Evolutionary conservation across 2,888 invertebrate species (phyloP).

Genomic region (Hedya salicella): DNA sequence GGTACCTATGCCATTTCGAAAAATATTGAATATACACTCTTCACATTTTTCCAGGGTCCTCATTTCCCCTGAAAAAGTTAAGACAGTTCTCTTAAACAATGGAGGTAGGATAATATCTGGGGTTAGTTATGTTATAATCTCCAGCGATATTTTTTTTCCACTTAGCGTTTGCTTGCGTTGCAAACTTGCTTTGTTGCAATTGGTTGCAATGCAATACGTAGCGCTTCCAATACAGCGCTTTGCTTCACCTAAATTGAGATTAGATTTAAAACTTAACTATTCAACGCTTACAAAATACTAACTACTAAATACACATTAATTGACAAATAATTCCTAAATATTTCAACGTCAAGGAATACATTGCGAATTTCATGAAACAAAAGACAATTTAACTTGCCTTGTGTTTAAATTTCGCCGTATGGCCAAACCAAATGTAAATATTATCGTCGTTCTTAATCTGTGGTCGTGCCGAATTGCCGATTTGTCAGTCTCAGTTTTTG

Average conservation of each 20-base stretch:
- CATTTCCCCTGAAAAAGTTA: slow-evolving; percentile 7
- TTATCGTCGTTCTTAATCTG: slow-evolving; percentile 46
- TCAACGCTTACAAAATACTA: not conserved
- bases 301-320: not conserved
- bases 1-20: no score
- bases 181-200: slow-evolving; percentile 17
- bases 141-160: no score
- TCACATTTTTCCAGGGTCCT: slow-evolving; percentile 5
- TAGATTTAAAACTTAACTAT: not conserved
- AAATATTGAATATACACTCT: not conserved
- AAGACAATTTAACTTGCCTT: not conserved
- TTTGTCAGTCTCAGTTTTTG: slow-evolving; percentile 47
- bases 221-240: not conserved
- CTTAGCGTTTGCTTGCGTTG: slow-evolving; percentile 20
- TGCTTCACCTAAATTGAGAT: not conserved
- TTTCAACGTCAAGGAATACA: not conserved
- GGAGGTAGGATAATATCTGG: slow-evolving; percentile 7
- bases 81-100: slow-evolving; percentile 3
- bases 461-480: slow-evolving; percentile 45
- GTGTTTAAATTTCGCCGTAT: slow-evolving; percentile 1
- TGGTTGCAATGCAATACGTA: slow-evolving; percentile 1
- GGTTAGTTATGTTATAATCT: not conserved
- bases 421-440: slow-evolving; percentile 1
- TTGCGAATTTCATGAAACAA: slow-evolving; percentile 16
- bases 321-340: not conserved